Base-by-base conservation (phyloP, 2,888 invertebrate genomes). In the Standfussiana lucernea region DNA sequence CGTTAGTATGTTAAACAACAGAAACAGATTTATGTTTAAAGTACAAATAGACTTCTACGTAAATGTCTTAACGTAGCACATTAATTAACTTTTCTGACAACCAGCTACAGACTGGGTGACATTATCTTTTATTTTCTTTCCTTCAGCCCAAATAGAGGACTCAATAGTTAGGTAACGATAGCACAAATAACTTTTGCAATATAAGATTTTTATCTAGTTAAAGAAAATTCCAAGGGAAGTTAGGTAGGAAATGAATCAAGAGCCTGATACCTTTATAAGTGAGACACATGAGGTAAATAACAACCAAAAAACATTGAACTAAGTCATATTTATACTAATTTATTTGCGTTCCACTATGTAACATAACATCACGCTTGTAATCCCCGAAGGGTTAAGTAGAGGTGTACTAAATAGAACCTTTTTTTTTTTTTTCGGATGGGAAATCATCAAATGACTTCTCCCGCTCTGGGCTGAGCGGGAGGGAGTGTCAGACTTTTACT, bases 41-140 rank as follows among this genome's bases (percentile, higher is more conserved):
- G 21, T 24, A 24, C 32, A 8, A 67, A 53, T 21, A 59, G 7
- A n/a, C 18, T 68, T 61, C 32, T 59, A 66, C 28, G 32, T 37
- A 66, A 47, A 21, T 50, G 28, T 6, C 28, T 35, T 18, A 61
- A 28, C 18, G 35, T 37, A 42, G 13, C 69, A 53, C n/a, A 64
- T 40, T 37, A 13, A 69, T 78, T 42, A 79, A 15, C 45, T 69
- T 79, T 37, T 69, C 15, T 32, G 37, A 37, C 47, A 66, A 66
- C 47, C 37, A 32, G 24, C 56, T 56, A 24, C 40, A 59, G 7
- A 66, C 53, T 53, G 45, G 28, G 42, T 65, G 37, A 47, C n/a
- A 40, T 15, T 47, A 15, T 66, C 45, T 59, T 59, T 59, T 66
- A 66, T 59, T 77, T 47, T 77, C 66, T 32, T 42, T 62, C 32